Evolutionary conservation across 2,113 vertebrate genomes (phyloP).

Genomic region (Calypte anna): DNA sequence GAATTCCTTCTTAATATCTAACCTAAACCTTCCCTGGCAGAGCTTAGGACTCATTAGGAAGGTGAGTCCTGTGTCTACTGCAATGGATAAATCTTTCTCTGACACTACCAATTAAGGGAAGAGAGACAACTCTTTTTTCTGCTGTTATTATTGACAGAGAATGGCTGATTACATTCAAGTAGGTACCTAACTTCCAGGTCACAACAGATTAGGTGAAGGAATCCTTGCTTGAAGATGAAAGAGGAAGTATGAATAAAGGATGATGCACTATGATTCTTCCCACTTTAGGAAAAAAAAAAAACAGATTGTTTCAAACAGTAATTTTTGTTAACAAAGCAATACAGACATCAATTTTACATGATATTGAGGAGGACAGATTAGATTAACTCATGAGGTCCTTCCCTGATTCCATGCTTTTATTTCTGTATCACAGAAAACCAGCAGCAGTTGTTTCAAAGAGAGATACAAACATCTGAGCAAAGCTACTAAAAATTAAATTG

Average conservation of each 20-base stretch:
- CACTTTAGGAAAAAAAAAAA: not conserved
- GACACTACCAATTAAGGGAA: not conserved
- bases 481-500: not conserved
- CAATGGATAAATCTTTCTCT: not conserved
- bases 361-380: not conserved
- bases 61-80: not conserved
- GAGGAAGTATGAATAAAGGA: not conserved
- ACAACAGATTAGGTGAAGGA: not conserved
- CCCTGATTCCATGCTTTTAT: not conserved
- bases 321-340: not conserved
- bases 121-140: not conserved
- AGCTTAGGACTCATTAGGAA: not conserved
- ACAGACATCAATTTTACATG: not conserved
- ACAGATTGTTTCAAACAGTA: not conserved
- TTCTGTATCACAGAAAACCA: not conserved
- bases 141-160: not conserved
- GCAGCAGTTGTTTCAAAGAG: not conserved
- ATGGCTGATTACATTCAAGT: not conserved
- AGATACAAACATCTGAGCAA: not conserved
- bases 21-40: too few relatives aligned
- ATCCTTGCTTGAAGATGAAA: not conserved
- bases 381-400: not conserved
- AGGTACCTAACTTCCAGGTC: not conserved
- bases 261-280: not conserved
- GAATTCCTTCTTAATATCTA: too few relatives aligned